phyloP scores from a whole-genome alignment of 2,888 invertebrate species.

The Drosophila pegasa region DNA sequence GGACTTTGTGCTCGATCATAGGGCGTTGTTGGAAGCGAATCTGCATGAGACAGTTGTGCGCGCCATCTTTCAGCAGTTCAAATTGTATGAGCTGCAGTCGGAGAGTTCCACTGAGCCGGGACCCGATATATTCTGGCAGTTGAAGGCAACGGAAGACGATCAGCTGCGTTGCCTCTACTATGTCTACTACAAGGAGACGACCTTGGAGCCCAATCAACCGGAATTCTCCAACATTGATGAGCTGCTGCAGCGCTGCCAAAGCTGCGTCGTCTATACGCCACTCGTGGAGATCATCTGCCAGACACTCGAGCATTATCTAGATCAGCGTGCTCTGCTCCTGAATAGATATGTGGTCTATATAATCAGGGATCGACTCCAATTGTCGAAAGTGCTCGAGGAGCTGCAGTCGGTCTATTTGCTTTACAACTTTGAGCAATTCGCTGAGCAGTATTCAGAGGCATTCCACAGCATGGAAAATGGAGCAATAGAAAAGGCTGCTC shows the following conservation, averaged over 20 bases:
- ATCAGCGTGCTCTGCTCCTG: constrained; percentile 10
- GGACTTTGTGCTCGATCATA: constrained; percentile 24
- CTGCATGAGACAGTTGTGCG: constrained; percentile 28
- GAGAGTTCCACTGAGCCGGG: accelerated
- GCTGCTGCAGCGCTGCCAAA: constrained; percentile 22
- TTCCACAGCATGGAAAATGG: constrained; percentile 7
- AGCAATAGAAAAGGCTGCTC: not conserved
- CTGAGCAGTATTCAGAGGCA: not conserved
- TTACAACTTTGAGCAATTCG: constrained; percentile 6
- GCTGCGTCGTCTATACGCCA: constrained; percentile 24
- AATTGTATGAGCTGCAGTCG: not conserved
- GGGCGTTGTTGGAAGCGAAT: not conserved
- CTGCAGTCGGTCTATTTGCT: constrained; percentile 27
- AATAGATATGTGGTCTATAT: constrained; percentile 31
- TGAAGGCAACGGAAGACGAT: constrained; percentile 2
- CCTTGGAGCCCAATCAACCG: constrained; percentile 8
- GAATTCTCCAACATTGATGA: constrained; percentile 20
- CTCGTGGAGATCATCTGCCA: constrained; percentile 32
- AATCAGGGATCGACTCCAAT: constrained; percentile 5
- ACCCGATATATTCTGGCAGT: constrained; percentile 38
- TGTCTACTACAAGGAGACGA: constrained; percentile 37
- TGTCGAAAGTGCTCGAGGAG: constrained; percentile 1
- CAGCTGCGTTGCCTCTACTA: constrained; percentile 32
- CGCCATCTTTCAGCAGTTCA: constrained; percentile 14
- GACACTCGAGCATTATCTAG: constrained; percentile 12